Evolutionary conservation across 2,888 invertebrate species (phyloP).

Genomic region (Venusia cambrica): DNA sequence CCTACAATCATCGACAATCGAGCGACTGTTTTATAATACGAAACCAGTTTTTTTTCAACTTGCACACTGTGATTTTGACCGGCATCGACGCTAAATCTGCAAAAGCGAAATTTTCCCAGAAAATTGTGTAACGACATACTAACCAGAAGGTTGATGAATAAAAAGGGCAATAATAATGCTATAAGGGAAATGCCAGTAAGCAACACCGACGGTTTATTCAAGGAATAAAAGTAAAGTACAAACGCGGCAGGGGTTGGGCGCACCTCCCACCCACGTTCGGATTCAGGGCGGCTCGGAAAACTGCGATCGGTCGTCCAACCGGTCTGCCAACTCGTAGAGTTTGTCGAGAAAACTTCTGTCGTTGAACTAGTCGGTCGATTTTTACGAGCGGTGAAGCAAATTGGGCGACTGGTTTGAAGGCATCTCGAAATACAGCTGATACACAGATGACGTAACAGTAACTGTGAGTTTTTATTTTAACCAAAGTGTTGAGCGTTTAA

Average conservation of each 20-base stretch:
- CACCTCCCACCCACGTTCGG: constrained; percentile 36
- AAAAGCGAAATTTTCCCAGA: not conserved
- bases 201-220: constrained; percentile 36
- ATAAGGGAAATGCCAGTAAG: constrained; percentile 17
- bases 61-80: too few species aligned
- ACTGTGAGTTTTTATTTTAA: constrained; percentile 12
- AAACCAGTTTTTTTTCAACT: constrained; percentile 1
- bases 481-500: constrained; percentile 33
- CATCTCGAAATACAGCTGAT: constrained; percentile 25
- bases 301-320: constrained; percentile 36
- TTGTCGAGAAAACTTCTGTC: constrained; percentile 7
- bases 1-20: constrained; percentile 3
- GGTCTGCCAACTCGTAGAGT: constrained; percentile 19
- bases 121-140: not conserved
- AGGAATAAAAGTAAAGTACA: constrained; percentile 38
- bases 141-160: constrained; percentile 1
- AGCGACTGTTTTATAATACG: constrained; percentile 5
- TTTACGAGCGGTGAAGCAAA: constrained; percentile 5
- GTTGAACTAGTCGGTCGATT: constrained; percentile 5
- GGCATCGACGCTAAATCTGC: not conserved
- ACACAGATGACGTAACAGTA: constrained; percentile 11
- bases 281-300: constrained; percentile 31
- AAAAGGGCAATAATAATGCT: constrained; percentile 4
- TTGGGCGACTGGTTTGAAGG: constrained; percentile 14
- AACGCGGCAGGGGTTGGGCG: constrained; percentile 32